Conservation (phyloP, 2,888 invertebrate genomes). For the Podabrus alpinus region DNA sequence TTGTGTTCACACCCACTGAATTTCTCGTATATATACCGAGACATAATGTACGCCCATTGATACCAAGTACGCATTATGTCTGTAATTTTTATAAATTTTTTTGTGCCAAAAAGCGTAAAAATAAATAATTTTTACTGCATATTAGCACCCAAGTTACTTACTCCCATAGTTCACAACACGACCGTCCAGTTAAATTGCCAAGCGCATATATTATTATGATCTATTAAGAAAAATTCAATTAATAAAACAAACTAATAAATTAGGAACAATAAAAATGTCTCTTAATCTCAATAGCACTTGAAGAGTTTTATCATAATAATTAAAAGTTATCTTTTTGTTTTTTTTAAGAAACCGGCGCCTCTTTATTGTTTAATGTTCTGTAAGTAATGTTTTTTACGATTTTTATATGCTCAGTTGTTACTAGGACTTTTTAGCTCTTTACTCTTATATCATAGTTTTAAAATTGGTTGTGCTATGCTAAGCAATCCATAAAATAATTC, state of each 20-base stretch:
- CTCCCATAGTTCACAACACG: not conserved
- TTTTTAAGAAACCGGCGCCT: slow-evolving; percentile 37
- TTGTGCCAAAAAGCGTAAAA: not conserved
- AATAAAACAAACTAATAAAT: slow-evolving; percentile 19
- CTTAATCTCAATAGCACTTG: slow-evolving; percentile 17
- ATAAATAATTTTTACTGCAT: not conserved
- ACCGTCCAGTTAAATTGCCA: not conserved
- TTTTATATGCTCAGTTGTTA: slow-evolving; percentile 15
- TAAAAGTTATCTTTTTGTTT: slow-evolving; percentile 14
- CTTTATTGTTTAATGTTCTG: slow-evolving; percentile 39
- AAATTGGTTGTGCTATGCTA: not conserved
- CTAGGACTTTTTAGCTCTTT: not conserved
- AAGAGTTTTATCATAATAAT: slow-evolving; percentile 7
- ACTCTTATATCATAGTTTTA: not conserved
- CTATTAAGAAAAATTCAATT: slow-evolving; percentile 1
- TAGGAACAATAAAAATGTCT: slow-evolving; percentile 10
- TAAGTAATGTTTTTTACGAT: slow-evolving; percentile 38
- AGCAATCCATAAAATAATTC: not conserved
- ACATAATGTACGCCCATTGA: slow-evolving; percentile 33
- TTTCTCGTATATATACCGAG: slow-evolving; percentile 43
- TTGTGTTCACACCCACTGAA: slow-evolving; percentile 48
- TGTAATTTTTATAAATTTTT: not conserved
- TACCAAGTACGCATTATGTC: slow-evolving; percentile 6
- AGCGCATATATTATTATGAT: not conserved
- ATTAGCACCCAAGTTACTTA: not conserved